Conservation (phyloP, 2,888 invertebrate genomes). For the Strigamia maritima region DNA sequence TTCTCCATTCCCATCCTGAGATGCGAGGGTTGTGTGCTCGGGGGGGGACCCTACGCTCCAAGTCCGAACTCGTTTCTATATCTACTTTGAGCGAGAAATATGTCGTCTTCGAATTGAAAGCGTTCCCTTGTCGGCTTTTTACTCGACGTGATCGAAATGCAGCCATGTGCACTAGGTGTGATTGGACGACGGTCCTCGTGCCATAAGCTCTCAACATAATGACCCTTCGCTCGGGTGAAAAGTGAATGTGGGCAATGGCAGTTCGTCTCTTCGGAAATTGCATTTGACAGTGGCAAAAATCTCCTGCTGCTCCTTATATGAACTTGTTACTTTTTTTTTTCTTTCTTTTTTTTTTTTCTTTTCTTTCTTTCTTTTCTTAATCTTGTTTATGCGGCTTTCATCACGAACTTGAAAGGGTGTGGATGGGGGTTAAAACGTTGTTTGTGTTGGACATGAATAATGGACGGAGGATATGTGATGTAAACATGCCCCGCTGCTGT, state of each 20-base stretch:
- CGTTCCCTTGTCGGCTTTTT: conserved; percentile 29
- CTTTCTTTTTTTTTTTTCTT: background rate
- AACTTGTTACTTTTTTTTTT: background rate
- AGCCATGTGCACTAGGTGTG: conserved; percentile 6
- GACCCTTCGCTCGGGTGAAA: background rate
- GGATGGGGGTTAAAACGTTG: conserved; percentile 21
- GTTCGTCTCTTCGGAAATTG: conserved; percentile 13
- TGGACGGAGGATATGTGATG: conserved; percentile 9
- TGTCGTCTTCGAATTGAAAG: conserved; percentile 27
- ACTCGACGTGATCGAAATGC: conserved; percentile 18
- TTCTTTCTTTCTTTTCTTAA: background rate
- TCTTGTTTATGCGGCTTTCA: conserved; percentile 18
- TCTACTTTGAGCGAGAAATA: conserved; percentile 23
- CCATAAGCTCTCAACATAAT: conserved; percentile 3
- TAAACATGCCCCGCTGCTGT: conserved; percentile 29
- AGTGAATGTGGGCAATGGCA: conserved; percentile 6
- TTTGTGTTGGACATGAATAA: conserved; percentile 17
- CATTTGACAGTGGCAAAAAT: conserved; percentile 24
- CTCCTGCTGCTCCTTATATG: background rate
- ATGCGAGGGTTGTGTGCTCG: background rate
- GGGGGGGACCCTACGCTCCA: background rate
- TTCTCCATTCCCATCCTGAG: conserved; percentile 5
- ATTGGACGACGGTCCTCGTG: conserved; percentile 5
- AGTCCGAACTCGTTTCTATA: conserved; percentile 6
- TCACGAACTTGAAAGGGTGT: conserved; percentile 17